These are phyloP conservation scores for Pachyrhynchus sulphureomaculatus DNA, from an alignment of 1,140 invertebrate genomes.

Conservation along the genomic window DNA sequence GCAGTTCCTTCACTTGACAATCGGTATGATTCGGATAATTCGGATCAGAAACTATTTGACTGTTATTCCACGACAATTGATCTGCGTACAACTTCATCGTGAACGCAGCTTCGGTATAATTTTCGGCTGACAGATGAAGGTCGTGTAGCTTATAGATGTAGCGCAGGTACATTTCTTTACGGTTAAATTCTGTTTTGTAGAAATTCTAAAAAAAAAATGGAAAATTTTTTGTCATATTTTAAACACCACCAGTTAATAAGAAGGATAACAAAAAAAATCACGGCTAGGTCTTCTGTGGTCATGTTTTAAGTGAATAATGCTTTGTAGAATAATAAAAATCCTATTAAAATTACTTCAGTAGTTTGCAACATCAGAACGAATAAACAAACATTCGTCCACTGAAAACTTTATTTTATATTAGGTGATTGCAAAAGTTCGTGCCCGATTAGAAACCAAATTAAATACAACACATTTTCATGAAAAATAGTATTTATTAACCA, in stretches of 20 bases:
- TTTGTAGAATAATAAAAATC: too few relatives aligned
- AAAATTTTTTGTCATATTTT: too few relatives aligned
- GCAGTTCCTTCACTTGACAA: conserved; percentile 89
- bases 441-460: too few relatives aligned
- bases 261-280: conserved; percentile 8
- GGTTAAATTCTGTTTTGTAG: conserved; percentile 94
- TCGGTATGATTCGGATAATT: conserved; percentile 73
- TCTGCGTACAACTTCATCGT: conserved; percentile 93
- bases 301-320: too few relatives aligned
- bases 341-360: too few relatives aligned
- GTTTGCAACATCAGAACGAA: too few relatives aligned
- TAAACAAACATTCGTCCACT: too few relatives aligned
- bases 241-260: not conserved
- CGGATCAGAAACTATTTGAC: conserved; percentile 63
- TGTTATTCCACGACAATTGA: conserved; percentile 83
- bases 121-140: conserved; percentile 89
- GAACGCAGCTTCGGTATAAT: conserved; percentile 94
- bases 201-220: conserved; percentile 82
- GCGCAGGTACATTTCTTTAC: conserved; percentile 94
- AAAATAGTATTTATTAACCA: too few relatives aligned
- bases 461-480: too few relatives aligned
- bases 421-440: too few relatives aligned
- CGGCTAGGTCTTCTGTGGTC: not conserved
- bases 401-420: too few relatives aligned
- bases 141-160: conserved; percentile 97